Evolutionary conservation across 1,140 invertebrate genomes (phyloP).

Genomic region (Elymnias hypermnestra): DNA sequence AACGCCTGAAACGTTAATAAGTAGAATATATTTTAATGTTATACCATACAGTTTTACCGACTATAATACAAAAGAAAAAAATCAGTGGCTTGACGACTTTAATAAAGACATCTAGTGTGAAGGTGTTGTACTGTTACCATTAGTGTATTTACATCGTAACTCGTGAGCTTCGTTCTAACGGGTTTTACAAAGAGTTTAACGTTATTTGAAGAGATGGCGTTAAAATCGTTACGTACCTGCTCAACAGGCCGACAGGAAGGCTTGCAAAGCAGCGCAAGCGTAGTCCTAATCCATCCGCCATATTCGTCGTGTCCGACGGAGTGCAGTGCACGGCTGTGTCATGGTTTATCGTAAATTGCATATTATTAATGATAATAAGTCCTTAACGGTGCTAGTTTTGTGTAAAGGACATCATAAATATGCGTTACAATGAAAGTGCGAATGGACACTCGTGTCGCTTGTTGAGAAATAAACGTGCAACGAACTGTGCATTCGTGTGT

Average conservation of each 20-base stretch:
- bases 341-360: conserved; percentile 71
- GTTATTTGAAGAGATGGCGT: conserved; percentile 33
- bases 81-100: too few species aligned
- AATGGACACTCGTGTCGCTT: conserved; percentile 57
- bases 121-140: too few species aligned
- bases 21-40: too few species aligned
- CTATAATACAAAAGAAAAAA: too few species aligned
- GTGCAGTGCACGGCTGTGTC: conserved; percentile 66
- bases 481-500: conserved; percentile 72
- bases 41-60: too few species aligned
- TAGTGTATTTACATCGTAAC: not conserved
- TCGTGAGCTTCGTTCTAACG: not conserved
- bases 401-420: conserved; percentile 50
- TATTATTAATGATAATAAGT: conserved; percentile 58
- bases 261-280: conserved; percentile 52
- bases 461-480: conserved; percentile 66
- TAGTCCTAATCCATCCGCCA: conserved; percentile 73
- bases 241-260: too few species aligned
- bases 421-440: conserved; percentile 50
- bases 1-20: too few species aligned
- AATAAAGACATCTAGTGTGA: too few species aligned
- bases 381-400: conserved; percentile 51
- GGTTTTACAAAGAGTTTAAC: conserved; percentile 13
- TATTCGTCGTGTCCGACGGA: conserved; percentile 72
- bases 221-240: conserved; percentile 42